Base-by-base conservation (phyloP, 2,888 invertebrate genomes). In the Sinohyriopsis cumingii region DNA sequence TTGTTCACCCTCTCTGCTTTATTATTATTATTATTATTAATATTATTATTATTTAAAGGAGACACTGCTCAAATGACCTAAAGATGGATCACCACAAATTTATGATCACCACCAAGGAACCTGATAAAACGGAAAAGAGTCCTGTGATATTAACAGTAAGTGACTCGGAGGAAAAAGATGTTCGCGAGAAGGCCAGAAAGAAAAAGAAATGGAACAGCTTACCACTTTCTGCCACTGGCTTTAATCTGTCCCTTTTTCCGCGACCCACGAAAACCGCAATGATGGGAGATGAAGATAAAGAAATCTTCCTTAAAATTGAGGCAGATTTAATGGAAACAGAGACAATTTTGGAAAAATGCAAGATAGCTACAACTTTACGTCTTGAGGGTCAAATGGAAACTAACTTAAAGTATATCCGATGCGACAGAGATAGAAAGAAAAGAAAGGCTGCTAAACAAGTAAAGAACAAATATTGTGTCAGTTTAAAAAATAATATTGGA, bases 401-500 rank as follows among this genome's bases (percentile, higher is more conserved):
- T 53, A 65, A 67, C 12, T 68, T 72, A n/a, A 77, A 75, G 57
- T 66, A 73, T 55, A 54, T 78, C 3, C 72, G 85, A 22, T 57
- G 57, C 24, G 84, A 86, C 63, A 75, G 75, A 54, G 73, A 84
- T 63, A 70, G 80, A 33, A 80, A 78, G 65, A 67, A 78, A 18
- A 67, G 71, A 55, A 88, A 87, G 74, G 85, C 84, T 15, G 82
- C 82, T 54, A 84, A 78, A 66, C 85, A 86, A 70, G 79, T 87
- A 12, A 87, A 86, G 70, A 75, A 81, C 61, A 87, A 86, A 73
- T 69, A 87, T 67, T 84, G 86, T 61, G 68, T 59, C 1, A 81
- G 74, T 65, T 64, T 87, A 0, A 69, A 69, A 66, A 86, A 86
- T 70, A 85, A 84, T 63, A 69, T 72, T 1, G 85, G 84, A 18